These are phyloP conservation scores for Ellobius talpinus DNA, from an alignment of 2,113 vertebrate genomes.

Conservation along the genomic window DNA sequence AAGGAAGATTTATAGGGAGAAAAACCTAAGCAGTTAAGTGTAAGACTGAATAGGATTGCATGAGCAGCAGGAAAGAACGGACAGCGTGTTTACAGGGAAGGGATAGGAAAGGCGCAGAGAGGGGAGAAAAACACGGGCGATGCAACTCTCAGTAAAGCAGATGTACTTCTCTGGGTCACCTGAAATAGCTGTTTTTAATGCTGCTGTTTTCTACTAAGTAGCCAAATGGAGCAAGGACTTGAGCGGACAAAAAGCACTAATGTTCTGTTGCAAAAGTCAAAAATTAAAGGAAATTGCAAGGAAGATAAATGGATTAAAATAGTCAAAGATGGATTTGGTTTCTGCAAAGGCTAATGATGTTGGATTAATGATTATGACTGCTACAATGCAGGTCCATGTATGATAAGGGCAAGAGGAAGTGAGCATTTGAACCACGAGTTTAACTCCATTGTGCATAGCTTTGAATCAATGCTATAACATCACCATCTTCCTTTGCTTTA, in stretches of 20 bases:
- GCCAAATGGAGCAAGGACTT: not conserved
- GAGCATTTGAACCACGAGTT: rapidly evolving
- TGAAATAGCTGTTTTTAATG: not conserved
- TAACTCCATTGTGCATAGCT: not conserved
- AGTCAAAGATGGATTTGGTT: not conserved
- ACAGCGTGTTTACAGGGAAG: not conserved
- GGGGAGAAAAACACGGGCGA: too few relatives aligned
- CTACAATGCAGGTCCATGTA: not conserved
- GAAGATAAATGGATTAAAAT: not conserved
- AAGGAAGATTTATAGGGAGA: not conserved
- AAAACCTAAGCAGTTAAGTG: not conserved
- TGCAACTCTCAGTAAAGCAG: not conserved
- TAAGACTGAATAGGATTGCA: too few relatives aligned
- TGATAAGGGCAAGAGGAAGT: not conserved
- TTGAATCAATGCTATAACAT: not conserved
- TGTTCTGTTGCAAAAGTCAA: not conserved
- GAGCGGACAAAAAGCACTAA: not conserved
- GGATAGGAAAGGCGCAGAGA: not conserved
- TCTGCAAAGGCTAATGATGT: not conserved
- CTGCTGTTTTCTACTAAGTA: not conserved
- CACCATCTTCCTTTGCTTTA: slow-evolving; percentile 59
- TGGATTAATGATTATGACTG: not conserved
- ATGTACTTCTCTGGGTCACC: not conserved
- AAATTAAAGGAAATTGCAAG: slow-evolving; percentile 5
- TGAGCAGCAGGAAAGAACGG: rapidly evolving